Percentiles rank a stretch among this genome's conserved stretches.
Conservation (phyloP, 1,140 invertebrate species). For the Thalassaphorura encarpata region DNA sequence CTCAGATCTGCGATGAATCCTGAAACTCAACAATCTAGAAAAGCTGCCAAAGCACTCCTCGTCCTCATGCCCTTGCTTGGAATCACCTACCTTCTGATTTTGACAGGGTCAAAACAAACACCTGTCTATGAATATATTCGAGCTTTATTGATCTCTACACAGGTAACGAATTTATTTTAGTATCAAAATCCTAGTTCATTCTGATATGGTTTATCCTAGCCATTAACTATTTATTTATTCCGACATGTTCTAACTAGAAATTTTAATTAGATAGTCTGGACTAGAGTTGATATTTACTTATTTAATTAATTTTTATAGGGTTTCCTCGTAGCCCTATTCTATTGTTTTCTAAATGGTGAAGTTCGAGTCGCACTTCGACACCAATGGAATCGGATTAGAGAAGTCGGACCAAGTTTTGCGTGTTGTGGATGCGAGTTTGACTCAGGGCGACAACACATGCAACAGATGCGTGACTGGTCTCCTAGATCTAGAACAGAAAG, state of each 20-base stretch:
- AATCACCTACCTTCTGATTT: constrained; percentile 72
- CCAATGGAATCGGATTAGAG: constrained; percentile 51
- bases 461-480: constrained; percentile 51
- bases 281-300: not conserved
- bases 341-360: constrained; percentile 86
- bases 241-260: not conserved
- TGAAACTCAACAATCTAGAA: constrained; percentile 78
- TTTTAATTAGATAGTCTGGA: not conserved
- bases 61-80: constrained; percentile 78
- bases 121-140: constrained; percentile 38
- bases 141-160: constrained; percentile 68
- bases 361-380: constrained; percentile 73
- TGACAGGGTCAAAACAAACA: constrained; percentile 49
- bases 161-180: constrained; percentile 46
- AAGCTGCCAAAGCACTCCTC: constrained; percentile 75
- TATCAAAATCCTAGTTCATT: not conserved
- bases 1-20: constrained; percentile 70
- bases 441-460: not conserved
- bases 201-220: not conserved
- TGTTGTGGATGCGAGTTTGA: constrained; percentile 18
- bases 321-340: constrained; percentile 73
- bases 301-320: constrained; percentile 49
- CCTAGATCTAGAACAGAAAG: constrained; percentile 66
- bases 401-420: not conserved
- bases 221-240: not conserved